phyloP scores from a whole-genome alignment of 2,113 vertebrate species.

The Bos javanicus region DNA sequence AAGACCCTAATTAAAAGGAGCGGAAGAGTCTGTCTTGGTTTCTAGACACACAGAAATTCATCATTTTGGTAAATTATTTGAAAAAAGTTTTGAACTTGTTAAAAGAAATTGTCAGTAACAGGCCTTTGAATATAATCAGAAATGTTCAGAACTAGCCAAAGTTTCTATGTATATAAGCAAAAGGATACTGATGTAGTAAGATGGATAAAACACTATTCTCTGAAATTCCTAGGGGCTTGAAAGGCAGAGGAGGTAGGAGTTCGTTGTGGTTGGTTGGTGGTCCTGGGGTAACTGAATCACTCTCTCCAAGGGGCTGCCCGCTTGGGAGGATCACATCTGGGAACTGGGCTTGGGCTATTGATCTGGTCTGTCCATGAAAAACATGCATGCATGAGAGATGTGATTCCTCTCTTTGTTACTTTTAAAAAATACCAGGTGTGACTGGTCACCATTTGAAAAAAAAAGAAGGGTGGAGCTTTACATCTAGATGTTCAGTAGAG shows the following conservation, averaged over 20 bases:
- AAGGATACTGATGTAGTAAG: background rate
- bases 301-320: background rate
- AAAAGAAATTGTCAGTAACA: background rate
- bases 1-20: conserved; percentile 8
- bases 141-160: background rate
- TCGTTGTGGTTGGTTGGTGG: background rate
- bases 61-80: conserved; percentile 3
- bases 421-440: background rate
- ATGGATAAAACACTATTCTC: background rate
- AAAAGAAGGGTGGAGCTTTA: background rate
- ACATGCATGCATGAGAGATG: background rate
- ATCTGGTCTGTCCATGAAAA: background rate
- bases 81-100: conserved; percentile 24
- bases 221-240: background rate
- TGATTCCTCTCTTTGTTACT: background rate
- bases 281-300: background rate
- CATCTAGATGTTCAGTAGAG: background rate
- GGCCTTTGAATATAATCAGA: background rate
- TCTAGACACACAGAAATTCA: background rate
- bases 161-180: background rate
- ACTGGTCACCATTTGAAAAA: background rate
- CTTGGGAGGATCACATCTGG: background rate
- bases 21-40: background rate
- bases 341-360: background rate
- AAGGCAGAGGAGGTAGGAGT: background rate